Evolutionary conservation across 2,113 vertebrate species (phyloP).

Genomic region (Hydropotes inermis): DNA sequence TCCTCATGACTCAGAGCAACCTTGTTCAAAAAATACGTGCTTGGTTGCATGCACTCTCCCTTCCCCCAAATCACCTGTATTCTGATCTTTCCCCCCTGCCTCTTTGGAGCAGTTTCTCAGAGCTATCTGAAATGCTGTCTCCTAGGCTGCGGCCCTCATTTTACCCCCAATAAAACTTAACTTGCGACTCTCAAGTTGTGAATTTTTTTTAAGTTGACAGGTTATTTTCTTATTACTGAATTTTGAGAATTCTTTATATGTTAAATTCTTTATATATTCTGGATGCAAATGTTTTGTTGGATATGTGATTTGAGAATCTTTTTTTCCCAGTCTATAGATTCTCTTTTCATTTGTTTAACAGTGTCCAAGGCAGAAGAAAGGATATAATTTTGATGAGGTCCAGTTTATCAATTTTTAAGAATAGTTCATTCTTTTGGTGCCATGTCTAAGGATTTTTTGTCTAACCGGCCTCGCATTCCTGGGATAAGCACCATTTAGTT

Average conservation of each 20-base stretch:
- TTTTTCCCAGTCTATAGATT: not conserved
- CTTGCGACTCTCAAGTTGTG: not conserved
- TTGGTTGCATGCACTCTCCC: not conserved
- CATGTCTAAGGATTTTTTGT: not conserved
- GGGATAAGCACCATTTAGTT: not conserved
- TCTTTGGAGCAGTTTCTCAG: not conserved
- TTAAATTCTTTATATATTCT: not conserved
- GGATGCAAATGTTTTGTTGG: not conserved
- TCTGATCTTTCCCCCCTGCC: not conserved
- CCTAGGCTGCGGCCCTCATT: not conserved
- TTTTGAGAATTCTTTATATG: not conserved
- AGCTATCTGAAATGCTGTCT: not conserved
- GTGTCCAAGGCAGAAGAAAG: not conserved
- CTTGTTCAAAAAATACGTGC: not conserved
- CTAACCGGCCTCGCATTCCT: not conserved
- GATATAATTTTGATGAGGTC: not conserved
- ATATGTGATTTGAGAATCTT: not conserved
- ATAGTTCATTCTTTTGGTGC: not conserved
- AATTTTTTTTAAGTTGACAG: not conserved
- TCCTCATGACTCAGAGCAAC: not conserved
- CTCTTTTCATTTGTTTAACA: not conserved
- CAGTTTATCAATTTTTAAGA: not conserved
- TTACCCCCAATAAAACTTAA: not conserved
- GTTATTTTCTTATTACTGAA: not conserved
- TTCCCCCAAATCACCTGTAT: not conserved